Percentiles rank a stretch among this genome's conserved stretches.
These are phyloP conservation scores for Agriotes lineatus DNA, from an alignment of 2,888 invertebrate genomes.

Conservation along the genomic window DNA sequence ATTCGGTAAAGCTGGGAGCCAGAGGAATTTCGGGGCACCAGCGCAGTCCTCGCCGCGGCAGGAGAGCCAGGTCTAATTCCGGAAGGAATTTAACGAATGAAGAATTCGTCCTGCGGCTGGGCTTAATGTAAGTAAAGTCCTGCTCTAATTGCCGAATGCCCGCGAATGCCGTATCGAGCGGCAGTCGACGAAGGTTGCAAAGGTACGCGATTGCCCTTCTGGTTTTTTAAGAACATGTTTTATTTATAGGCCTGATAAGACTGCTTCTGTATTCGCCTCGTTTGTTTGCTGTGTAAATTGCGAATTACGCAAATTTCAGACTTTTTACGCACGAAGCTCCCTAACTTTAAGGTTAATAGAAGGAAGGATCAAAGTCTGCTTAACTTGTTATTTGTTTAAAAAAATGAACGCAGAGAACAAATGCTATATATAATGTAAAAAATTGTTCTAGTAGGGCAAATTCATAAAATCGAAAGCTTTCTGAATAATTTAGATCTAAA, in stretches of 20 bases:
- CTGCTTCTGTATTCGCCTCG: not conserved
- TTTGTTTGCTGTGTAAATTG: not conserved
- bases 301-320: too few relatives aligned
- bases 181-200: too few relatives aligned
- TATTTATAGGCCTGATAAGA: conserved; percentile 8
- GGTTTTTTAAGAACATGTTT: not conserved
- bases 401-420: too few relatives aligned
- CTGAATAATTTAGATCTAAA: too few relatives aligned
- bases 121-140: conserved; percentile 25
- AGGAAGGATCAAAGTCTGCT: too few relatives aligned
- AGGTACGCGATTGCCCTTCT: not conserved
- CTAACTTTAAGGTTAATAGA: too few relatives aligned
- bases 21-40: conserved; percentile 23
- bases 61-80: conserved; percentile 7
- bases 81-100: conserved; percentile 24
- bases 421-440: too few relatives aligned
- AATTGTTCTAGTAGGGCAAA: not conserved
- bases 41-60: conserved; percentile 21
- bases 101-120: conserved; percentile 17
- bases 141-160: too few relatives aligned
- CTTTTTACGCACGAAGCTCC: too few relatives aligned
- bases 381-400: too few relatives aligned
- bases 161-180: too few relatives aligned
- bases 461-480: too few relatives aligned
- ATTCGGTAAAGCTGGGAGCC: conserved; percentile 24